Base-by-base conservation (phyloP, 2,113 vertebrate genomes). In the Austrofundulus limnaeus region DNA sequence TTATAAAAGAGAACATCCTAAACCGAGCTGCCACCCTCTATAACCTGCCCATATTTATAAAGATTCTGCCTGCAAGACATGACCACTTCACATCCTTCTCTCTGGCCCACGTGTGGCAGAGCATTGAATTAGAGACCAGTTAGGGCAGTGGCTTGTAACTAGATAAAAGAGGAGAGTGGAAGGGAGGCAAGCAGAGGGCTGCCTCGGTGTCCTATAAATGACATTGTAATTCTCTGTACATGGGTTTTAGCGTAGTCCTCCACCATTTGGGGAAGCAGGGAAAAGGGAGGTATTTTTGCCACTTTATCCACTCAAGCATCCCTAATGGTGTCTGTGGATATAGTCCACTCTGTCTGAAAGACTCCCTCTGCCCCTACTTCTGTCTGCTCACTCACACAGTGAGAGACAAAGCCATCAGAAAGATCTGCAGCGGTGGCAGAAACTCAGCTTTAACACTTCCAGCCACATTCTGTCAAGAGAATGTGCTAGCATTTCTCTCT, bases 141-240 rank as follows among this genome's bases (percentile, higher is more conserved):
- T 86, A 83, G 75, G 75, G 84, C 84, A 80, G 70, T 70, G 75
- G 78, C 69, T 82, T 86, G 83, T 88, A 90, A 89, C 87, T 83
- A 81, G 84, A 92, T 89, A 87, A 87, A 85, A 86, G 83, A 75
- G 70, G 60, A 72, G 68, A 84, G 81, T 75, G 76, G 66, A 84
- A 46, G 78, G 69, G 72, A 75, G 76, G 73, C 46, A 81, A 66
- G 67, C 61, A 71, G 64, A 81, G 78, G 70, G 72, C 72, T 75
- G 82, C 70, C 83, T 87, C 50, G 57, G 81, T 81, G 84, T 87
- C 90, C 87, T 91, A 87, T 90, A 90, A 91, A 92, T 87, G 90
- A 93, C 91, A 91, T 91, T 91, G 91, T 89, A 89, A 91, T 91
- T 88, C 87, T 90, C 82, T 80, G 72, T 82, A 86, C 84, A 89